These are phyloP conservation scores for Pogonomyrmex barbatus DNA, from an alignment of 1,140 invertebrate species.

Conservation along the genomic window DNA sequence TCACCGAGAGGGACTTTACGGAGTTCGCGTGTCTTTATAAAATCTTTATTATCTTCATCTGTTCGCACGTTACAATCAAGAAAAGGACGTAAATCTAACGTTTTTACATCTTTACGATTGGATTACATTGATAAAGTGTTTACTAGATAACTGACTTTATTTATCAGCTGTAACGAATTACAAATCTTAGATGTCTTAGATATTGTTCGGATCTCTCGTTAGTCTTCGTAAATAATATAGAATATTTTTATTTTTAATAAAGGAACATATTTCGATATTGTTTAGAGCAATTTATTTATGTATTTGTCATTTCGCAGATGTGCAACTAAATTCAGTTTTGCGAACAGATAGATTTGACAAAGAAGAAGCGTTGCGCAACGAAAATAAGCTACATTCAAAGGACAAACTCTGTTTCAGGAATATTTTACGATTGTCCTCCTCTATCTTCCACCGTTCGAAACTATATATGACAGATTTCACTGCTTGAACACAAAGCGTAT, in stretches of 20 bases:
- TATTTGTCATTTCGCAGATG: background rate
- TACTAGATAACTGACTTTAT: constrained; percentile 10
- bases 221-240: background rate
- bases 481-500: constrained; percentile 56
- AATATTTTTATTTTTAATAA: background rate
- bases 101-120: background rate
- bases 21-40: background rate
- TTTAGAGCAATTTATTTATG: background rate
- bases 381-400: constrained; percentile 33
- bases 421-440: constrained; percentile 11
- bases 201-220: background rate
- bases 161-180: background rate
- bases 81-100: background rate
- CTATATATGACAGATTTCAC: constrained; percentile 65
- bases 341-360: background rate
- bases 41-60: background rate
- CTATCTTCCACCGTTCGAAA: constrained; percentile 18
- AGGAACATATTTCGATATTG: background rate
- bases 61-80: background rate
- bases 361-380: background rate
- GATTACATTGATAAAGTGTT: background rate
- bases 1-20: background rate
- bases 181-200: background rate
- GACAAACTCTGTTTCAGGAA: background rate
- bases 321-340: background rate